Evolutionary conservation across 1,140 invertebrate species (phyloP).

Genomic region (Megalonaias nervosa): DNA sequence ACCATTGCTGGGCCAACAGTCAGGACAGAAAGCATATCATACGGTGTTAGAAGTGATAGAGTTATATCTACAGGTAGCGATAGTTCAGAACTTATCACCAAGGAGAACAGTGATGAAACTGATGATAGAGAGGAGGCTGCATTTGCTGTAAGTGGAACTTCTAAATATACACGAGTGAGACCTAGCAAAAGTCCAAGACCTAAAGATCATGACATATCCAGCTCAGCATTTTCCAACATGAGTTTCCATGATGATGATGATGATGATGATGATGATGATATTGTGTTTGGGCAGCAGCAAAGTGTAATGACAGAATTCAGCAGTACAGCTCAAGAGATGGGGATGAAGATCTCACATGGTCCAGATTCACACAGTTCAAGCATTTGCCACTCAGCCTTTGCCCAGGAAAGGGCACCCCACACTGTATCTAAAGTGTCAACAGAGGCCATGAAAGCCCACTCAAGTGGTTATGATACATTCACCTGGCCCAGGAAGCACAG

Average conservation of each 20-base stretch:
- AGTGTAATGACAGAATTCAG: constrained; percentile 21
- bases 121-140: constrained; percentile 32
- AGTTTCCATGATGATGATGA: constrained; percentile 66
- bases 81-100: too few relatives aligned
- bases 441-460: constrained; percentile 44
- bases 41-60: too few relatives aligned
- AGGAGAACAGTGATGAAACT: constrained; percentile 4
- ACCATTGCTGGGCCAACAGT: too few relatives aligned
- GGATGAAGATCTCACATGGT: constrained; percentile 15
- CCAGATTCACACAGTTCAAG: constrained; percentile 40
- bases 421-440: constrained; percentile 46
- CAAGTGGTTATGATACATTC: constrained; percentile 58
- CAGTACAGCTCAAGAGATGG: constrained; percentile 11
- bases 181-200: constrained; percentile 44
- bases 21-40: too few relatives aligned
- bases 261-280: constrained; percentile 40
- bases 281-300: neutral
- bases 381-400: constrained; percentile 43
- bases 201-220: constrained; percentile 45
- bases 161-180: constrained; percentile 39
- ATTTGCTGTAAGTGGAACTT: constrained; percentile 4
- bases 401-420: constrained; percentile 40
- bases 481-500: constrained; percentile 65
- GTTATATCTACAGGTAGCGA: too few relatives aligned
- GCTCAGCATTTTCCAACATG: constrained; percentile 65